Conservation (phyloP, 1,140 invertebrate genomes). For the Eriocheir sinensis region DNA sequence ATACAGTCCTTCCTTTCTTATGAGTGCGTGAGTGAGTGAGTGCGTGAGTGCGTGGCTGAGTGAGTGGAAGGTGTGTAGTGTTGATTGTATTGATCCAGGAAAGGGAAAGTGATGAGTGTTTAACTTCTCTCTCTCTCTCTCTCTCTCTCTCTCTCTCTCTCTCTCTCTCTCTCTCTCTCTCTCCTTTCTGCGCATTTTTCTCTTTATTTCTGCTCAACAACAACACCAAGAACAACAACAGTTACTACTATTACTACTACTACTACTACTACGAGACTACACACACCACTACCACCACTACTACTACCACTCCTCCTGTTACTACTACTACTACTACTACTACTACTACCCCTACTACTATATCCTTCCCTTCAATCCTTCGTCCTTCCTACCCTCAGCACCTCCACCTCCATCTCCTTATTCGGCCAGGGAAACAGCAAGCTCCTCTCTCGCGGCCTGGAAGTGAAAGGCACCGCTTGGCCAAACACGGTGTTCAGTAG, state of each 20-base stretch:
- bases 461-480: background rate
- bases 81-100: too few relatives aligned
- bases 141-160: conserved; percentile 45
- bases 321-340: background rate
- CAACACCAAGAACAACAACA: background rate
- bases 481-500: background rate
- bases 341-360: background rate
- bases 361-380: background rate
- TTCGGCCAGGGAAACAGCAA: too few relatives aligned
- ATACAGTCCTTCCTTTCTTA: too few relatives aligned
- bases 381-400: too few relatives aligned
- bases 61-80: too few relatives aligned
- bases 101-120: too few relatives aligned
- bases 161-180: conserved; percentile 40
- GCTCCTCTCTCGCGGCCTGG: background rate
- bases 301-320: background rate
- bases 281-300: too few relatives aligned
- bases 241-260: background rate
- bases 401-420: too few relatives aligned
- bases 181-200: background rate
- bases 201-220: background rate
- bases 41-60: too few relatives aligned
- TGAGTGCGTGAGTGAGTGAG: too few relatives aligned
- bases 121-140: conserved; percentile 40
- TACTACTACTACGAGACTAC: too few relatives aligned